phyloP scores from a whole-genome alignment of 1,140 invertebrate species.

The Liolophura sinensis region DNA sequence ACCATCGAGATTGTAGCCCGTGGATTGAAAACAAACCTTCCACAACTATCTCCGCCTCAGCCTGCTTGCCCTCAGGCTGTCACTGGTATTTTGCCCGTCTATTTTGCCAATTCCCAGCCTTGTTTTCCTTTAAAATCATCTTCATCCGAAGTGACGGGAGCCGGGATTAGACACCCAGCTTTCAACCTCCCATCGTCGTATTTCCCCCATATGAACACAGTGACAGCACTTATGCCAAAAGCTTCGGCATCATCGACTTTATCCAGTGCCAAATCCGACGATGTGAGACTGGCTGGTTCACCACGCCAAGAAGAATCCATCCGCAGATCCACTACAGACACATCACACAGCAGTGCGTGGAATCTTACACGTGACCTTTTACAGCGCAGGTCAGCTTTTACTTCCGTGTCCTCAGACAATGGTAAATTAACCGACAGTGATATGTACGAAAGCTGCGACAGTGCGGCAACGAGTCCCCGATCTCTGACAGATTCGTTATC shows the following conservation, averaged over 20 bases:
- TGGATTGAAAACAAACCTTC: conserved; percentile 15
- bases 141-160: not conserved
- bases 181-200: not conserved
- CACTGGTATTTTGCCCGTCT: not conserved
- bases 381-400: too few relatives aligned
- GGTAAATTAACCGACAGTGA: too few relatives aligned
- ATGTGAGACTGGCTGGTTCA: too few relatives aligned
- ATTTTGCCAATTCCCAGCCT: not conserved
- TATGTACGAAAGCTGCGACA: too few relatives aligned
- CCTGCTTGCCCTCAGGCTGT: not conserved
- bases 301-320: too few relatives aligned
- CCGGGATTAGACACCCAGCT: not conserved
- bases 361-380: too few relatives aligned
- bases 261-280: too few relatives aligned
- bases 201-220: not conserved
- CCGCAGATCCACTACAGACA: too few relatives aligned
- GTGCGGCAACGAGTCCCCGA: not conserved
- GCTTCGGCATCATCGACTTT: too few relatives aligned
- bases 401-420: too few relatives aligned
- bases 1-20: conserved; percentile 37
- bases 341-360: too few relatives aligned
- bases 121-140: not conserved
- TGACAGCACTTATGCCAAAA: not conserved
- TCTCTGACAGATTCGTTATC: not conserved
- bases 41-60: not conserved